Conservation (phyloP, 2,797 vertebrate genomes). For the Paguma larvata region DNA sequence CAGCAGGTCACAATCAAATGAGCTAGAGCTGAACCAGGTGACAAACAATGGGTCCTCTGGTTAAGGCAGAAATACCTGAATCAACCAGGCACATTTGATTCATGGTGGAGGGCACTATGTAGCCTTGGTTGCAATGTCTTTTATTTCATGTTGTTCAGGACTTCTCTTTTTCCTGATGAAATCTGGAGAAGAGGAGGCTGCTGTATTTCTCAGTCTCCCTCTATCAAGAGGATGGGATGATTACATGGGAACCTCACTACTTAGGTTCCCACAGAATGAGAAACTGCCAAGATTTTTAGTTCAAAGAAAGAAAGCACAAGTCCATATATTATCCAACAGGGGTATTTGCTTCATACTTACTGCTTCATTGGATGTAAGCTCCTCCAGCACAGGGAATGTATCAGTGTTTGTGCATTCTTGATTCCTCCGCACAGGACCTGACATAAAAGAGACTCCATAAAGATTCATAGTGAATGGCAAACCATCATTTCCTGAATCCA, state of each 20-base stretch:
- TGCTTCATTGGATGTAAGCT: background rate
- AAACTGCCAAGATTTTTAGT: background rate
- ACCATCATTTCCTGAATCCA: background rate
- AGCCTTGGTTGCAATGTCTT: background rate
- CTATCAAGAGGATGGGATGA: too few relatives aligned
- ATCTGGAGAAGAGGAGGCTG: background rate
- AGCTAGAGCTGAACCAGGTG: background rate
- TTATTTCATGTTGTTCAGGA: background rate
- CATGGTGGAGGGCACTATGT: background rate
- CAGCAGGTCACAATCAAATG: background rate
- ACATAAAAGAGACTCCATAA: background rate
- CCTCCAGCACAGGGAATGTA: background rate
- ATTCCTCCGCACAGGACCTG: background rate
- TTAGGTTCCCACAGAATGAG: background rate
- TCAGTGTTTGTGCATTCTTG: background rate
- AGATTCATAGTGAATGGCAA: background rate
- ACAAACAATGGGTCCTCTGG: background rate
- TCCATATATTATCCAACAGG: background rate
- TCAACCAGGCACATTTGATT: background rate
- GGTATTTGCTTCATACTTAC: background rate
- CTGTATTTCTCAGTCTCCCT: background rate
- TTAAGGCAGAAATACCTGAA: background rate
- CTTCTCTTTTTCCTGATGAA: background rate
- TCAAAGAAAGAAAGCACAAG: background rate
- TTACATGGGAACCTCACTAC: background rate